Conservation (phyloP, 2,113 vertebrate genomes). For the Camelus bactrianus region DNA sequence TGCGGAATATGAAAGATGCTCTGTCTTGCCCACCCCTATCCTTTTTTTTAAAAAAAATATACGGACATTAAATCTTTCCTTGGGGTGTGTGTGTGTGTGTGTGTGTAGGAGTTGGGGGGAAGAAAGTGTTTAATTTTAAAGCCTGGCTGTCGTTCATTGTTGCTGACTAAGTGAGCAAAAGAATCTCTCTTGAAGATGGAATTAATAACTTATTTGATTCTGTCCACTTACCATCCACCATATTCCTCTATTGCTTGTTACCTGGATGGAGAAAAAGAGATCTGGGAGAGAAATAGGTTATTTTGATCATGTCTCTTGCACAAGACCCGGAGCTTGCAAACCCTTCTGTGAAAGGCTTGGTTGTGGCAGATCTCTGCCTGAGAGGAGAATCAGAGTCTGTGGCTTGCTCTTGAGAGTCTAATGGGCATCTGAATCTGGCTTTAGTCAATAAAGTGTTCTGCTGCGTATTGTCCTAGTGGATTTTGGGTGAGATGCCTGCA, state of each 20-base stretch:
- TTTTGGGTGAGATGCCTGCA: conserved; percentile 13
- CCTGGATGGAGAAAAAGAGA: conserved; percentile 31
- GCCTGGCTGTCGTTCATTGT: conserved; percentile 1
- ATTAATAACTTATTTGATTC: not conserved
- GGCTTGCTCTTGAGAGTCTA: not conserved
- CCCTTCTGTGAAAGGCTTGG: not conserved
- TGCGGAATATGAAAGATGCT: conserved; percentile 84
- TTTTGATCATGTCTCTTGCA: not conserved
- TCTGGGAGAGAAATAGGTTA: not conserved
- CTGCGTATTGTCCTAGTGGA: not conserved
- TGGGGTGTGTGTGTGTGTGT: not conserved
- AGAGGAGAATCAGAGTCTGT: not conserved
- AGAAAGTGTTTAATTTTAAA: conserved; percentile 62
- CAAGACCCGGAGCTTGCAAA: not conserved
- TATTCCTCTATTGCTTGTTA: not conserved
- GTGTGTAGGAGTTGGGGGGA: not conserved
- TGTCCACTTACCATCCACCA: conserved; percentile 45
- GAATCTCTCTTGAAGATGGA: not conserved
- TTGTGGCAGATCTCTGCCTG: not conserved
- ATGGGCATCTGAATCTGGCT: not conserved
- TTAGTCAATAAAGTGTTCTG: not conserved
- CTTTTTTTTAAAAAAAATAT: conserved; percentile 1
- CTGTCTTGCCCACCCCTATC: conserved; percentile 59
- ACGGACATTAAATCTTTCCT: conserved; percentile 2
- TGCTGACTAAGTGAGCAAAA: conserved; percentile 52